phyloP scores from a whole-genome alignment of 2,888 invertebrate genomes.

The Panzeria rudis region DNA sequence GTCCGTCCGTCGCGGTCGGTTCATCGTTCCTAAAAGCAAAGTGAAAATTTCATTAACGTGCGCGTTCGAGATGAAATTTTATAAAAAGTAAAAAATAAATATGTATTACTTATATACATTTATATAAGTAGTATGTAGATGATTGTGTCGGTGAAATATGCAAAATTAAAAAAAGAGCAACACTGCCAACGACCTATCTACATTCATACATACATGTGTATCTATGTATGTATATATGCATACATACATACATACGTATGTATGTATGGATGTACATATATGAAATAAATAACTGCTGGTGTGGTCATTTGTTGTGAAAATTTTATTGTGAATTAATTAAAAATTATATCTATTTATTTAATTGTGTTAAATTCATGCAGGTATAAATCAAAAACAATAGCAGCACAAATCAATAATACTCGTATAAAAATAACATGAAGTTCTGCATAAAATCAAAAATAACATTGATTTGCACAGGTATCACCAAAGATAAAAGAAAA shows the following conservation, averaged over 20 bases:
- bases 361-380: background rate
- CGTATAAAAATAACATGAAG: background rate
- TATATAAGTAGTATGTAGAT: background rate
- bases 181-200: no score
- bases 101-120: background rate
- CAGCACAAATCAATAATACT: background rate
- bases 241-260: background rate
- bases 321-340: background rate
- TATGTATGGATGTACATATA: background rate
- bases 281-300: conserved; percentile 7
- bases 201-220: background rate
- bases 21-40: conserved; percentile 34
- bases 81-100: conserved; percentile 15
- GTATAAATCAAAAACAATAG: background rate
- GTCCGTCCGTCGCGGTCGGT: conserved; percentile 17
- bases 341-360: background rate
- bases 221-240: no score
- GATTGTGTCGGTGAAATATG: background rate
- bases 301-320: conserved; percentile 33
- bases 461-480: background rate
- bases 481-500: conserved; percentile 28
- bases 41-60: conserved; percentile 53
- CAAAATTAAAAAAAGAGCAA: background rate
- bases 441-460: background rate
- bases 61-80: conserved; percentile 31